phyloP scores from a whole-genome alignment of 1,140 invertebrate genomes.

The Lineus longissimus region DNA sequence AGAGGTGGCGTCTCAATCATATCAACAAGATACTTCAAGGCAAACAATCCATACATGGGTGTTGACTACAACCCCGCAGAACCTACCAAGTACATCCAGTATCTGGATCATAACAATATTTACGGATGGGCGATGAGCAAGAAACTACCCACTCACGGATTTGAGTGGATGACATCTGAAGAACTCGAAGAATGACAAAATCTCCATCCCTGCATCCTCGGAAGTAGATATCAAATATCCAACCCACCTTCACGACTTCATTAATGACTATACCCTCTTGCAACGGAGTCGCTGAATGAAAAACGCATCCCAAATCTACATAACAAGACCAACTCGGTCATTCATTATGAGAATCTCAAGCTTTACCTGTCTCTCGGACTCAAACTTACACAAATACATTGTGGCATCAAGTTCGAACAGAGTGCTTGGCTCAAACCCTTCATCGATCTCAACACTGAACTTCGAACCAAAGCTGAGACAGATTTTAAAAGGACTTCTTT shows the following conservation, averaged over 20 bases:
- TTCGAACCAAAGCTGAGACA: conserved; percentile 42
- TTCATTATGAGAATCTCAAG: conserved; percentile 20
- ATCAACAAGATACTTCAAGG: conserved; percentile 21
- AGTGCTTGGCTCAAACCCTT: conserved; percentile 17
- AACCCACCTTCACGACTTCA: conserved; percentile 52
- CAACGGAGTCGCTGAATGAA: conserved; percentile 36
- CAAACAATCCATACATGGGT: conserved; percentile 30
- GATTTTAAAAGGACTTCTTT: conserved; percentile 50
- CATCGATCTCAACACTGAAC: conserved; percentile 24
- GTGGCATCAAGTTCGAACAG: conserved; percentile 19
- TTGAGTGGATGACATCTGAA: conserved; percentile 49
- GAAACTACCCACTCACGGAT: conserved; percentile 22
- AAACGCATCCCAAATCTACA: conserved; percentile 11
- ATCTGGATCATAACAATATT: conserved; percentile 36
- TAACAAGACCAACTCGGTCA: conserved; percentile 21
- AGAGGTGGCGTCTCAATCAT: conserved; percentile 18
- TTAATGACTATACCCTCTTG: conserved; percentile 58
- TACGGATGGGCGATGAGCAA: conserved; percentile 30
- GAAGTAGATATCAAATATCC: conserved; percentile 52
- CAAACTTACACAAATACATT: conserved; percentile 21
- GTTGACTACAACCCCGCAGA: conserved; percentile 4
- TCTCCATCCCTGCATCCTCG: conserved; percentile 55
- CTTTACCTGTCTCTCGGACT: conserved; percentile 20
- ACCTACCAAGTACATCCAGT: conserved; percentile 17
- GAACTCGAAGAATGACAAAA: conserved; percentile 40